Conservation (phyloP, 2,888 invertebrate species). For the Archaeoteleia sp. region DNA sequence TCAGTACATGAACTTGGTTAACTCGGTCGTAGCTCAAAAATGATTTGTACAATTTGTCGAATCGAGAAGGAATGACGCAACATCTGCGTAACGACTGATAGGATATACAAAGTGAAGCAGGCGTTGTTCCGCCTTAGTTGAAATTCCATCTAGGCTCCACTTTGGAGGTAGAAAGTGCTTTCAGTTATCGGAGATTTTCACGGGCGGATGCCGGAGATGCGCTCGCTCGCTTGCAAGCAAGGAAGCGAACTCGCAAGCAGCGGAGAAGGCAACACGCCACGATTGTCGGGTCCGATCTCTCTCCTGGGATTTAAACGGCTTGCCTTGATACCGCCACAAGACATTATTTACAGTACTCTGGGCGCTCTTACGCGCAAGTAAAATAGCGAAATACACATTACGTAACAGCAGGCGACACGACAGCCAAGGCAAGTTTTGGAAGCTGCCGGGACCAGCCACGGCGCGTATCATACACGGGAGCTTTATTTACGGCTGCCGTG, state of each 20-base stretch:
- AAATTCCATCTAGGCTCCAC: constrained; percentile 44
- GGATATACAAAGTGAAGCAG: constrained; percentile 7
- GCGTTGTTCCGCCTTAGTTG: constrained; percentile 34
- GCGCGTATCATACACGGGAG: constrained; percentile 44
- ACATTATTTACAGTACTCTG: constrained; percentile 58
- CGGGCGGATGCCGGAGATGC: constrained; percentile 46
- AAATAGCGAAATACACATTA: constrained; percentile 56
- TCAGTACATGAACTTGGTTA: no score
- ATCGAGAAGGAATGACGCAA: background rate
- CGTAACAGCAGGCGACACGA: constrained; percentile 55
- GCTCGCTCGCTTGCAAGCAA: constrained; percentile 2
- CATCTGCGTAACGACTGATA: constrained; percentile 8
- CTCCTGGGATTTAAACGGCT: constrained; percentile 57
- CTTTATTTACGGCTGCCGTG: constrained; percentile 37
- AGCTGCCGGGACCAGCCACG: constrained; percentile 48
- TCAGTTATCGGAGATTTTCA: constrained; percentile 56
- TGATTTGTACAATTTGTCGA: background rate
- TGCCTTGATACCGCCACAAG: constrained; percentile 54
- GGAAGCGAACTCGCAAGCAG: constrained; percentile 20
- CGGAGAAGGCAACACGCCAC: constrained; percentile 30
- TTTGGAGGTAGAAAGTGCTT: constrained; percentile 40
- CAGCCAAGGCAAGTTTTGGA: constrained; percentile 55
- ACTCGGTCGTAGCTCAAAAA: no score
- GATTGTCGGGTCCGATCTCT: constrained; percentile 56
- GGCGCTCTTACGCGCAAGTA: constrained; percentile 53